phyloP scores from a whole-genome alignment of 2,113 vertebrate species.

The Microcebus lehilahytsara region DNA sequence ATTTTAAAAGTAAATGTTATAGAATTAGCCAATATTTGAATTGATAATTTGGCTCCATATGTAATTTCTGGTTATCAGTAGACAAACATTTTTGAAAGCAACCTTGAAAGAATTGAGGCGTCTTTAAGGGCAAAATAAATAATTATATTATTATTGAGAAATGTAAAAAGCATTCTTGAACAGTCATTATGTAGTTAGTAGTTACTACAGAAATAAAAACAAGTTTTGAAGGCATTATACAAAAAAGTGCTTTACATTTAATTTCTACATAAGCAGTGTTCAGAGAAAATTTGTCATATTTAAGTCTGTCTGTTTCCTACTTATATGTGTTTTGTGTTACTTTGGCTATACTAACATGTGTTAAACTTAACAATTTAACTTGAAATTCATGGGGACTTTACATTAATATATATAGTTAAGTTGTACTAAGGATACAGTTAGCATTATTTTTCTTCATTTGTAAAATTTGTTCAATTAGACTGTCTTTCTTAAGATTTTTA shows the following conservation, averaged over 20 bases:
- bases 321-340: conserved; percentile 47
- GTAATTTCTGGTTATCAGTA: not conserved
- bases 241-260: conserved; percentile 35
- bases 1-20: not conserved
- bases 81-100: not conserved
- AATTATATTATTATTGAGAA: not conserved
- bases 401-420: not conserved
- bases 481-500: not conserved
- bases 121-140: not conserved
- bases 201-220: not conserved
- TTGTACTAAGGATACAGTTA: not conserved
- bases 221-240: not conserved
- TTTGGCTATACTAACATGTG: conserved; percentile 63
- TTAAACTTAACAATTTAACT: conserved; percentile 53
- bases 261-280: not conserved
- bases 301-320: conserved; percentile 28
- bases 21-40: not conserved
- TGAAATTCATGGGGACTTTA: not conserved
- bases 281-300: not conserved
- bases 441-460: not conserved
- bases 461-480: not conserved
- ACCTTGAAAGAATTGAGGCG: not conserved
- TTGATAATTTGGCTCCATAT: not conserved
- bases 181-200: not conserved
- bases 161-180: not conserved